These are phyloP conservation scores for Invenusta paracnida DNA, from an alignment of 2,888 invertebrate genomes.

Conservation along the genomic window DNA sequence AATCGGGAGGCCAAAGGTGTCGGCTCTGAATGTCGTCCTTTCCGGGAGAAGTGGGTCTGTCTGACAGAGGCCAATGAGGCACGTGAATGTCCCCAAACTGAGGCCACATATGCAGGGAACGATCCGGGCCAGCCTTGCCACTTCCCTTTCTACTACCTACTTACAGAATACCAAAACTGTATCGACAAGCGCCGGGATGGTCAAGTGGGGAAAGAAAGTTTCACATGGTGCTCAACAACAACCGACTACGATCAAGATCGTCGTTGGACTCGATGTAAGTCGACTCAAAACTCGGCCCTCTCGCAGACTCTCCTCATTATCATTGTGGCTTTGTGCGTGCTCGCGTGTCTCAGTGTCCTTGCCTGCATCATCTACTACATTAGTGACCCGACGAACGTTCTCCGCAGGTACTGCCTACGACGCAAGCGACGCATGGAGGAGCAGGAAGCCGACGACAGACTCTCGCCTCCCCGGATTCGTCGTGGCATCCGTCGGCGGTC, in stretches of 20 bases:
- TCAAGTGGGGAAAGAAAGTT: too few relatives aligned
- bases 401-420: background rate
- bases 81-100: conserved; percentile 1
- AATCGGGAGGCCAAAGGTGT: background rate
- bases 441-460: too few relatives aligned
- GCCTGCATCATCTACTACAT: background rate
- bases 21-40: background rate
- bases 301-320: background rate
- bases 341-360: background rate
- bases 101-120: conserved; percentile 22
- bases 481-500: too few relatives aligned
- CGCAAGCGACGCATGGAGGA: background rate
- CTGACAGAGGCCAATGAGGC: conserved; percentile 13
- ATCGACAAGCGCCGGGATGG: background rate
- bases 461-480: too few relatives aligned
- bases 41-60: background rate
- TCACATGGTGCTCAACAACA: background rate
- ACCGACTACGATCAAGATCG: background rate
- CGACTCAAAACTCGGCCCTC: background rate
- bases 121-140: conserved; percentile 30
- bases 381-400: background rate
- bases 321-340: background rate
- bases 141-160: conserved; percentile 30
- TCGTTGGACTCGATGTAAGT: background rate
- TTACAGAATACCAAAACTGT: background rate